Conservation (phyloP, 2,888 invertebrate species). For the Suillia variegata region DNA sequence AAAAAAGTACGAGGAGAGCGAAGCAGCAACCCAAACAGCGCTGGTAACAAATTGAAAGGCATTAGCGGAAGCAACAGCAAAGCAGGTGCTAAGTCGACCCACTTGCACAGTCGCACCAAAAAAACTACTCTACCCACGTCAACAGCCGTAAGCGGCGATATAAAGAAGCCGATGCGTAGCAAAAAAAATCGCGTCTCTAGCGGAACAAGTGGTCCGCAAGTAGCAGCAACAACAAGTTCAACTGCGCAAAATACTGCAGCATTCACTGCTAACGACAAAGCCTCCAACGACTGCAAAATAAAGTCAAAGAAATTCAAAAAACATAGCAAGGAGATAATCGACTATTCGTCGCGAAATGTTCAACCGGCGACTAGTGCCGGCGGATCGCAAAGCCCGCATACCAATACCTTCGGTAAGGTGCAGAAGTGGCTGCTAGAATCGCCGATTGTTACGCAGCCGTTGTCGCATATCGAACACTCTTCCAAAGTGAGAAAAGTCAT, state of each 20-base stretch:
- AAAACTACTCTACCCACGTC: conserved; percentile 2
- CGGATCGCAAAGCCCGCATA: conserved; percentile 62
- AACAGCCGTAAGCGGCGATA: conserved; percentile 15
- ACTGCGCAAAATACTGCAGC: too few relatives aligned
- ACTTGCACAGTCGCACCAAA: conserved; percentile 7
- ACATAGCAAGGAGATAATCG: conserved; percentile 74
- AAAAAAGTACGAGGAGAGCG: conserved; percentile 71
- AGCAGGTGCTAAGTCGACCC: not conserved
- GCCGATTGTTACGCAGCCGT: conserved; percentile 63
- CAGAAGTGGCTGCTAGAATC: conserved; percentile 84
- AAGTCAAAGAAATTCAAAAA: conserved; percentile 62
- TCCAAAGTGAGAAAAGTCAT: conserved; percentile 63
- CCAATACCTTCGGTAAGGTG: conserved; percentile 72
- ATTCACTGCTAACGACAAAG: conserved; percentile 43
- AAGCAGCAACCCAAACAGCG: conserved; percentile 42
- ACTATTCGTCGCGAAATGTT: conserved; percentile 65
- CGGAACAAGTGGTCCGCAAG: conserved; percentile 47
- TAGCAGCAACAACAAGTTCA: conserved; percentile 25
- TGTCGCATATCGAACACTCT: conserved; percentile 60
- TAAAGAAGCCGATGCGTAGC: conserved; percentile 51
- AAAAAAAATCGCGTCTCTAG: conserved; percentile 61
- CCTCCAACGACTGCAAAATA: conserved; percentile 41
- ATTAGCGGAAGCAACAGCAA: not conserved
- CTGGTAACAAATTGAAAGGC: conserved; percentile 42
- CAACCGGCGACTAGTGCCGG: conserved; percentile 61